These are phyloP conservation scores for Archips crataeganus DNA, from an alignment of 2,888 invertebrate species.

Conservation along the genomic window DNA sequence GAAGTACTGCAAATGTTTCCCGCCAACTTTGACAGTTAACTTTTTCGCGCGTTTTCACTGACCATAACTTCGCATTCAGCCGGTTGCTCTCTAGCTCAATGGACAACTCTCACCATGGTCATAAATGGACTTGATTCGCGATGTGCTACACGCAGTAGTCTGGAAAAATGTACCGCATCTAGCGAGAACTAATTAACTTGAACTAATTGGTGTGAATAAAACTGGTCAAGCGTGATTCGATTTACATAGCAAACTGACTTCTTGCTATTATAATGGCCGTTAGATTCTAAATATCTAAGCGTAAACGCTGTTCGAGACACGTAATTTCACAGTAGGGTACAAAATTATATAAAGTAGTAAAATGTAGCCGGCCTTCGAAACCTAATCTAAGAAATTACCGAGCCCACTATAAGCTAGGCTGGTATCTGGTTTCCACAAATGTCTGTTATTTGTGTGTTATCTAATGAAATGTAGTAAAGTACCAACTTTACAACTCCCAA, in stretches of 20 bases:
- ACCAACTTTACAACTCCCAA: slow-evolving; percentile 30
- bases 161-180: slow-evolving; percentile 18
- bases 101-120: slow-evolving; percentile 51
- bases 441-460: slow-evolving; percentile 28
- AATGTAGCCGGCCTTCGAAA: slow-evolving; percentile 10
- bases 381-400: slow-evolving; percentile 6
- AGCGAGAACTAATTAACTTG: slow-evolving; percentile 21
- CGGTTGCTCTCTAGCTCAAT: slow-evolving; percentile 31
- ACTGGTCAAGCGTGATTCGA: slow-evolving; percentile 14
- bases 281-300: slow-evolving; percentile 15
- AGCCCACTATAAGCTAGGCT: not conserved
- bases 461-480: slow-evolving; percentile 32
- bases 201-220: slow-evolving; percentile 30
- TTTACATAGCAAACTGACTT: slow-evolving; percentile 10
- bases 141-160: slow-evolving; percentile 32
- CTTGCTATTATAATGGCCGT: not conserved
- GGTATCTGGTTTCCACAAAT: slow-evolving; percentile 16
- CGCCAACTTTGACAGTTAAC: slow-evolving; percentile 47
- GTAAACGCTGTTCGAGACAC: not conserved
- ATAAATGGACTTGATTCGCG: slow-evolving; percentile 44
- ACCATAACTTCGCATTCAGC: slow-evolving; percentile 52
- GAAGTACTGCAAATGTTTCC: slow-evolving; percentile 40
- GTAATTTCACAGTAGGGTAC: not conserved
- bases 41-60: slow-evolving; percentile 62
- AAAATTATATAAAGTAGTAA: slow-evolving; percentile 11